Evolutionary conservation across 2,888 invertebrate genomes (phyloP).

Genomic region (Hemithea aestivaria): DNA sequence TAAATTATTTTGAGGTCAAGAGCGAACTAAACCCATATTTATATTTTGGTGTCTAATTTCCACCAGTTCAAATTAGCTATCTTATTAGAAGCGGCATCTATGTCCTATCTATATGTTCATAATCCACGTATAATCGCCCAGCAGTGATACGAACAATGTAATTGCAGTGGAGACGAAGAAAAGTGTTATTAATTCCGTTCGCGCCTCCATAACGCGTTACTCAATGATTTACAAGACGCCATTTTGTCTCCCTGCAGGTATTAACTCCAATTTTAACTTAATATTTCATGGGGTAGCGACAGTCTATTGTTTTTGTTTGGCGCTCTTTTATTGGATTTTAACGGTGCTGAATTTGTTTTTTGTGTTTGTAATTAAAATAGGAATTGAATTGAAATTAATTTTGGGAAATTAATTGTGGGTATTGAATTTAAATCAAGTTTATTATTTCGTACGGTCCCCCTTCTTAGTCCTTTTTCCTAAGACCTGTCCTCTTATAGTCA

Average conservation of each 20-base stretch:
- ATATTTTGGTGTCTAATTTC: no score
- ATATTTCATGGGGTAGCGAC: slow-evolving; percentile 47
- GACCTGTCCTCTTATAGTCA: no score
- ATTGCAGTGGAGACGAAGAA: slow-evolving; percentile 67
- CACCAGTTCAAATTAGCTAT: no score
- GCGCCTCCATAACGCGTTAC: slow-evolving; percentile 38
- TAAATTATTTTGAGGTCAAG: no score
- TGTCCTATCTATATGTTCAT: slow-evolving; percentile 26
- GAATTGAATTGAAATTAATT: no score
- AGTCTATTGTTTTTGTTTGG: slow-evolving; percentile 30
- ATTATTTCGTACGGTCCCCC: no score
- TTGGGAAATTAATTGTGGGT: no score
- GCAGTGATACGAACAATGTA: slow-evolving; percentile 70
- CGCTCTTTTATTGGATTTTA: slow-evolving; percentile 21
- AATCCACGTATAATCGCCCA: slow-evolving; percentile 46
- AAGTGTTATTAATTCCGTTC: slow-evolving; percentile 70
- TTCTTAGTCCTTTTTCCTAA: no score
- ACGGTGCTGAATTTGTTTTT: background rate
- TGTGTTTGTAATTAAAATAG: background rate
- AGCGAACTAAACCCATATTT: no score
- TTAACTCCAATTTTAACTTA: slow-evolving; percentile 47
- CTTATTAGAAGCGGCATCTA: no score
- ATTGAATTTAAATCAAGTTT: no score
- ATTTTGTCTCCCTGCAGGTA: slow-evolving; percentile 40
- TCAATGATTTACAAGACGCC: slow-evolving; percentile 59